Conservation (phyloP, 2,888 invertebrate genomes). For the Nineta flava region DNA sequence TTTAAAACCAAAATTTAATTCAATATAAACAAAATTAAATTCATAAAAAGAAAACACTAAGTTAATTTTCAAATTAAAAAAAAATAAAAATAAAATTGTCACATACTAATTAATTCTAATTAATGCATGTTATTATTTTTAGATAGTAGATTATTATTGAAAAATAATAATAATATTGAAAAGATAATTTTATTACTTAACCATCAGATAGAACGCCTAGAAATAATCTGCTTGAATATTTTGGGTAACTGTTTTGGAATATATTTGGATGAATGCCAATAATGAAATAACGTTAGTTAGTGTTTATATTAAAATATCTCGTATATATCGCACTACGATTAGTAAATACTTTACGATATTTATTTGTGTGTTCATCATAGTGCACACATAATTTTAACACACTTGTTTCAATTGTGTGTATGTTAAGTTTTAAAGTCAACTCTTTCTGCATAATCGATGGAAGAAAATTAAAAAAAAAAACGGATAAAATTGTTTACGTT, state of each 20-base stretch:
- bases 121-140: background rate
- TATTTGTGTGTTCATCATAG: too few species aligned
- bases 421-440: too few species aligned
- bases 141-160: background rate
- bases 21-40: background rate
- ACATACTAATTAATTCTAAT: too few species aligned
- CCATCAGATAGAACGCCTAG: conserved; percentile 16
- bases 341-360: too few species aligned
- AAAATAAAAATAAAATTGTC: background rate
- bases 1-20: background rate
- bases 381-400: too few species aligned
- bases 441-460: too few species aligned
- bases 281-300: conserved; percentile 12
- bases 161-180: background rate
- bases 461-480: too few species aligned
- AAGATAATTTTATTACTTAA: conserved; percentile 4
- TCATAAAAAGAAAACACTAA: background rate
- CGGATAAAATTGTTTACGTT: too few species aligned
- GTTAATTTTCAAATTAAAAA: background rate
- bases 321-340: background rate
- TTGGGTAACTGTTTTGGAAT: conserved; percentile 19
- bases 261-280: conserved; percentile 23
- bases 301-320: background rate
- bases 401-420: too few species aligned
- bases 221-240: conserved; percentile 22